Base-by-base conservation (phyloP, 2,888 invertebrate genomes). In the Seira sanloemensis region DNA sequence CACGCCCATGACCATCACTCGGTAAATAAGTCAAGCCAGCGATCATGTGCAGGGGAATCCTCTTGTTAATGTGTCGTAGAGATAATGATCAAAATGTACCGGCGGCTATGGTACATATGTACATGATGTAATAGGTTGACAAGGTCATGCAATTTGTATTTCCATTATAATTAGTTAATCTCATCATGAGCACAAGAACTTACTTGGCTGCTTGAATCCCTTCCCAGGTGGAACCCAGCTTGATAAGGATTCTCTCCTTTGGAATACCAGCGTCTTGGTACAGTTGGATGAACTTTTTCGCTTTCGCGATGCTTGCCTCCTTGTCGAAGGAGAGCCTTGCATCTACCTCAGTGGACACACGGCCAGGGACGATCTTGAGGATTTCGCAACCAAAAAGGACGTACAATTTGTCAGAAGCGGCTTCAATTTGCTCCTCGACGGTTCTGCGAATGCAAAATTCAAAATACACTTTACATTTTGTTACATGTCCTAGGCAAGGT, bases 201-300 rank as follows among this genome's bases (percentile, higher is more conserved):
- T 92, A 97, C 97, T 94, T 96, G 23, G 98, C 99, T 37, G 99
- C 99, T 92, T 98, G 97, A 88, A 99, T 98, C 26, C 99, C 99
- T 92, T 99, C 99, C 99, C 99, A 99, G 0, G 99, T 99, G 0
- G 98, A 97, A 0, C 98, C 98, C 88, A 99, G 93, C 92, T 99
- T 99, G 88, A 99, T 99, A 21, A 99, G 93, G 91, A 99, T 95
- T 78, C 99, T 94, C 18, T 99, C 97, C 91, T 97, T 98, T 85
- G 93, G 92, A 77, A 99, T 95, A 2, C 98, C 98, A 90, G 95
- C 94, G 85, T 97, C 96, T 90, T 96, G 94, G 92, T 99, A 99
- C 90, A 98, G 92, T 77, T 94, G 93, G 90, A 99, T 98, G 66
- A 99, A 92, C 90, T 96, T 95, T 78, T 94, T 93, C 1, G 98